Conservation (phyloP, 2,797 vertebrate genomes). For the Neoniphon sammara region DNA sequence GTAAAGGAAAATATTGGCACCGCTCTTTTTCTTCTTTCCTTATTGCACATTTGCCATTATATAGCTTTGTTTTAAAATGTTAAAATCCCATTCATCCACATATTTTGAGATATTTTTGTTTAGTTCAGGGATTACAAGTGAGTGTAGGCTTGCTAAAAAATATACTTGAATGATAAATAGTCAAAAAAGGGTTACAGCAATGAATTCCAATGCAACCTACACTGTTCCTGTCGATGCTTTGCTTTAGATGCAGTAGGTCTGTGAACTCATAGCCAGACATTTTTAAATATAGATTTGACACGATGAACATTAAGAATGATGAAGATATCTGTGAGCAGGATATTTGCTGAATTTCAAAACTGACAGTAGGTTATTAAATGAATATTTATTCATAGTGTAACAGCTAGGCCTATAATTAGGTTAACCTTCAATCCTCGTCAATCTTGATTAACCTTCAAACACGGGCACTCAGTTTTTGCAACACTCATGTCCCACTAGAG, state of each 20-base stretch:
- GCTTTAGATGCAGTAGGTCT: neutral
- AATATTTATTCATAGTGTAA: conserved; percentile 15
- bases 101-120: neutral
- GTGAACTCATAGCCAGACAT: neutral
- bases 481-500: no score
- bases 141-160: neutral
- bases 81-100: neutral
- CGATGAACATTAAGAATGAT: neutral
- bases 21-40: neutral
- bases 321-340: conserved; percentile 42
- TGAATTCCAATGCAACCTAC: neutral
- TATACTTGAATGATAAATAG: neutral
- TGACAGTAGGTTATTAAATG: conserved; percentile 41
- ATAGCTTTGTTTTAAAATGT: neutral
- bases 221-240: neutral
- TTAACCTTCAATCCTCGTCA: conserved; percentile 2
- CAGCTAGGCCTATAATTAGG: conserved; percentile 2
- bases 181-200: neutral
- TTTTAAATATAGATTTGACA: neutral
- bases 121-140: neutral
- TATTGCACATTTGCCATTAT: neutral
- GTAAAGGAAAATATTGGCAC: neutral
- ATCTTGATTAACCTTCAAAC: no score
- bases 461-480: no score
- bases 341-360: conserved; percentile 36